Base-by-base conservation (phyloP, 2,113 vertebrate species). In the Pterocles gutturalis region DNA sequence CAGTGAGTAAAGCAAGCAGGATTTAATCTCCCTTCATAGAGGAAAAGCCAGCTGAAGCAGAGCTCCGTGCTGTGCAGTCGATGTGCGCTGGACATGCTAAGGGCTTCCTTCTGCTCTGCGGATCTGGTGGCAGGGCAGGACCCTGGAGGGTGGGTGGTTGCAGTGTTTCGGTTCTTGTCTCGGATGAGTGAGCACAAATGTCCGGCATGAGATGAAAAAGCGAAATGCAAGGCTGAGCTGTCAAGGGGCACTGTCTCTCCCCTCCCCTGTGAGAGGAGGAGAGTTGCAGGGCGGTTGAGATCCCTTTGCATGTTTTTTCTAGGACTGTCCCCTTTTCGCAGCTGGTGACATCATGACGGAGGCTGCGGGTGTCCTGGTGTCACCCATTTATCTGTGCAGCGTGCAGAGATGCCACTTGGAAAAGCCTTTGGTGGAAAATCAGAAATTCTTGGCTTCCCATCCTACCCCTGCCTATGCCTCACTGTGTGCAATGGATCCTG, bases 231-330 rank as follows among this genome's bases (percentile, higher is more conserved):
- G 58, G 62, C 45, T 60, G n/a, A 36, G 14, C 49, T 79, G n/a
- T 24, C 7, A 2, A 19, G 19, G 20, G 34, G 66, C 43, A 49
- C 11, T 4, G 0, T 51, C 34, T 82, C 10, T 9, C n/a, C 11
- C 1, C 22, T 54, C 41, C 24, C 2, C 46, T 8, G 21, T 22
- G 77, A 17, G 31, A 57, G 31, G 14, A 28, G 43, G 34, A 72
- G 41, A 33, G 25, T n/a, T 25, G 36, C 11, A 4, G 7, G 36
- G 16, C 0, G 1, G 7, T 21, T 28, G 12, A 24, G 26, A 15
- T 24, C 41, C 6, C 45, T 38, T 64, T 60, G 38, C 20, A 3
- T 18, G 17, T 0, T 3, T 73, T 57, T 31, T 29, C 2, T 49
- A 16, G 54, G 14, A 22, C 14, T 38, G 18, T 49, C 3, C 0